Evolutionary conservation across 2,113 vertebrate species (phyloP).

Genomic region (Canis aureus): DNA sequence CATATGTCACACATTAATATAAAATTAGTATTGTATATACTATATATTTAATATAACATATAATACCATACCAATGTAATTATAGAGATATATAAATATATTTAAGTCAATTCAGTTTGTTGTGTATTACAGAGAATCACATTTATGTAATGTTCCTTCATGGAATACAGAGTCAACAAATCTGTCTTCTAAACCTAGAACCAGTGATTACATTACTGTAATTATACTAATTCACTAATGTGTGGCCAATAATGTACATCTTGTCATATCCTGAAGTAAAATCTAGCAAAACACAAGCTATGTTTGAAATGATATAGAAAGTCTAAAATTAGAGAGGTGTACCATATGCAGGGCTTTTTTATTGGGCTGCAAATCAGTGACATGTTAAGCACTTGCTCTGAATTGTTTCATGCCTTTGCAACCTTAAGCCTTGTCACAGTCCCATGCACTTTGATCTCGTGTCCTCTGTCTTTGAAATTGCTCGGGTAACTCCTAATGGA

Average conservation of each 20-base stretch:
- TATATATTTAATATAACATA: not conserved
- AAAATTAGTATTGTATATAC: not conserved
- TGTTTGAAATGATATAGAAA: constrained; percentile 23
- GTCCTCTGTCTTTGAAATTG: not conserved
- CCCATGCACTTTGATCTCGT: not conserved
- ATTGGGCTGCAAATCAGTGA: not conserved
- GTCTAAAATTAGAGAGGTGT: not conserved
- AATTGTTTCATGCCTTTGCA: not conserved
- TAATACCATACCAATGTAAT: not conserved
- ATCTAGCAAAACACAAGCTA: not conserved
- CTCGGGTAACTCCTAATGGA: not conserved
- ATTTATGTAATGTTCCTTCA: constrained; percentile 74
- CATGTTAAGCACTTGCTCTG: not conserved
- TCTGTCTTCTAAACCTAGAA: constrained; percentile 74
- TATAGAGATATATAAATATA: not conserved
- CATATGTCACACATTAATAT: not conserved
- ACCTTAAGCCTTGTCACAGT: not conserved
- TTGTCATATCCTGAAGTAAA: constrained; percentile 65
- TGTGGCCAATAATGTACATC: not conserved
- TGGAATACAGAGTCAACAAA: constrained; percentile 53
- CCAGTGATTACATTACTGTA: constrained; percentile 62
- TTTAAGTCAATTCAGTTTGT: constrained; percentile 61
- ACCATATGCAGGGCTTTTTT: not conserved
- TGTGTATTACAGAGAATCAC: constrained; percentile 73
- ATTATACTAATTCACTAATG: constrained; percentile 75